These are phyloP conservation scores for Malthinus seriepunctatus DNA, from an alignment of 2,888 invertebrate genomes.

Conservation along the genomic window DNA sequence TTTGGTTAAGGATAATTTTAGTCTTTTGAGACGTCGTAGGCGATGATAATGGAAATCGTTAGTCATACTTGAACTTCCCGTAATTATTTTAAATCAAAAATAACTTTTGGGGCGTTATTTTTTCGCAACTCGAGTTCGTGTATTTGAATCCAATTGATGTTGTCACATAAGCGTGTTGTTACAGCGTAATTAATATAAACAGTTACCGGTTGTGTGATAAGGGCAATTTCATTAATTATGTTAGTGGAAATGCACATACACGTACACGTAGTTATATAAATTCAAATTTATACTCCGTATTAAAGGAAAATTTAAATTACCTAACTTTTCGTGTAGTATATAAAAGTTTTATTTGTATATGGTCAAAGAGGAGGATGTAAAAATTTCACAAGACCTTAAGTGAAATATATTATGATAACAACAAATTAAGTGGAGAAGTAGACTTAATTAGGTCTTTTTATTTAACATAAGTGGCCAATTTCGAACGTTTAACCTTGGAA, in stretches of 20 bases:
- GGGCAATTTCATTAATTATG: slow-evolving; percentile 4
- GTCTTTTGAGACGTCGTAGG: too few relatives aligned
- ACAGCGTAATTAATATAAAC: slow-evolving; percentile 6
- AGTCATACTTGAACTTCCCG: too few relatives aligned
- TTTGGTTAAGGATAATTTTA: too few relatives aligned
- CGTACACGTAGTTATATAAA: neutral
- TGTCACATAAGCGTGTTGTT: neutral
- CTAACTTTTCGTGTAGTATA: too few relatives aligned
- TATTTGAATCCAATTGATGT: too few relatives aligned
- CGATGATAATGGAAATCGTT: too few relatives aligned
- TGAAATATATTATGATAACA: slow-evolving; percentile 13
- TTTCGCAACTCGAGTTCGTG: too few relatives aligned
- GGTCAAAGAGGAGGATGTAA: too few relatives aligned
- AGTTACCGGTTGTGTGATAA: neutral
- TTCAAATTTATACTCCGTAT: neutral
- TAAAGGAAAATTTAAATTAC: too few relatives aligned
- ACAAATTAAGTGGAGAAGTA: slow-evolving; percentile 8
- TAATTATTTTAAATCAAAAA: too few relatives aligned
- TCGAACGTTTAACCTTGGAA: slow-evolving; percentile 2
- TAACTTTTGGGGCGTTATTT: too few relatives aligned
- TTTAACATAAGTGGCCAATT: slow-evolving; percentile 13
- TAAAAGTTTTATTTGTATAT: too few relatives aligned
- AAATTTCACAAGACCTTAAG: neutral
- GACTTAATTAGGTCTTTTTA: slow-evolving; percentile 12
- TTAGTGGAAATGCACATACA: slow-evolving; percentile 2